Evolutionary conservation across 2,797 vertebrate species (phyloP), one percentile per base, ranked within the genome.

Genomic region (Graptemys geographica): DNA sequence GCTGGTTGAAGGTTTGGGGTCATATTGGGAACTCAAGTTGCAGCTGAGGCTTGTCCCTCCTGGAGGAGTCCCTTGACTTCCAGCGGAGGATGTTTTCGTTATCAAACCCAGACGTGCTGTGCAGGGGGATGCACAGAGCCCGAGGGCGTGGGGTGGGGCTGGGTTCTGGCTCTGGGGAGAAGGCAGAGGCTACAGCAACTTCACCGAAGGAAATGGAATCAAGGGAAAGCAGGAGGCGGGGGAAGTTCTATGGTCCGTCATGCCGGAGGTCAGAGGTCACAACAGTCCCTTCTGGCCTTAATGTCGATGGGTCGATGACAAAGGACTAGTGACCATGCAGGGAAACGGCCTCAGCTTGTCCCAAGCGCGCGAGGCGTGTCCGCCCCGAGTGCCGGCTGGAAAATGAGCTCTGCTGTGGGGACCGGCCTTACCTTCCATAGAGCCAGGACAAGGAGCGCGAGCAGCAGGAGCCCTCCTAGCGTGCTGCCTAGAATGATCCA

Each of bases 401-500:
- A n/a, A 69, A 19, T 3, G 13, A 8, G 31, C 31, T 59, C n/a
- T 19, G n/a, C n/a, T 5, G 8, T 2, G 65, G 44, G 44, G 41
- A 7, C 78, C 47, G 1, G 53, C 11, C 98, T 99, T 97, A 99
- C 99, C 99, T 99, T 99, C 99, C 99, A 99, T 59, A 99, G 98
- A 0, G 97, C 99, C 1, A 99, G 98, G 90, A 98, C 99, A 3
- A 99, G 98, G 90, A 99, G 98, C 25, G 99, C 99, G 87, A 99
- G 98, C 86, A 99, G 98, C 92, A 99, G 97, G 85, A 99, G 98
- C 13, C 99, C 99, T 27, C 99, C 99, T 37, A 99, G 92, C 0
- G 99, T 99, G 97, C 99, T 99, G 4, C 99, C 99, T 31, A 99
- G 97, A 79, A 99, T 99, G 96, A 99, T 99, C 99, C 99, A 99